Evolutionary conservation across 2,888 invertebrate genomes (phyloP).

Genomic region (Micropterix aruncella): DNA sequence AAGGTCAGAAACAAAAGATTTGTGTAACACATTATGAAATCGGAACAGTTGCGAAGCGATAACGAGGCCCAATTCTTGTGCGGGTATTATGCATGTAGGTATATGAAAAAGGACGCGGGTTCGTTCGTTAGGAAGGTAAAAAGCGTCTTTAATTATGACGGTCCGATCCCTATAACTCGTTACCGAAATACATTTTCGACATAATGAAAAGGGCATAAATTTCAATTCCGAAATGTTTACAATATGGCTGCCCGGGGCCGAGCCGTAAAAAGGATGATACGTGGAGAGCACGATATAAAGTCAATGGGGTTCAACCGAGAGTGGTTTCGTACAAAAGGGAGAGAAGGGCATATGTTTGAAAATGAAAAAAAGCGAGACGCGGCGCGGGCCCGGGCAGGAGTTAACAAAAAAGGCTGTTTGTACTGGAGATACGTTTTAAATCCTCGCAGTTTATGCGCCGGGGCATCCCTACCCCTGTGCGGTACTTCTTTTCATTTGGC

Average conservation of each 20-base stretch:
- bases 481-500: not conserved
- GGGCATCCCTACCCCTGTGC: constrained; percentile 4
- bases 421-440: constrained; percentile 7
- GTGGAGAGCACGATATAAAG: not conserved
- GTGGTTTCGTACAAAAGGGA: not conserved
- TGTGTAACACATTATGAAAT: too few relatives aligned
- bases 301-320: not conserved
- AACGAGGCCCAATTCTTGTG: too few relatives aligned
- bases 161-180: not conserved
- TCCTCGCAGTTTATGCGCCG: constrained; percentile 11
- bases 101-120: too few relatives aligned
- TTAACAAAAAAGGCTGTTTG: not conserved
- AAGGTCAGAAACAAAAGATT: too few relatives aligned
- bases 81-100: too few relatives aligned
- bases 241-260: not conserved
- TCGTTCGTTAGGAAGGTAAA: too few relatives aligned
- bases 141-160: not conserved
- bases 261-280: not conserved
- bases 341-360: not conserved
- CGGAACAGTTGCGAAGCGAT: too few relatives aligned
- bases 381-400: too few relatives aligned
- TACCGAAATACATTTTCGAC: not conserved
- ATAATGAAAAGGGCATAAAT: not conserved
- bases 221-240: not conserved
- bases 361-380: not conserved